phyloP scores from a whole-genome alignment of 2,888 invertebrate genomes.

The Ganaspis brasiliensis region DNA sequence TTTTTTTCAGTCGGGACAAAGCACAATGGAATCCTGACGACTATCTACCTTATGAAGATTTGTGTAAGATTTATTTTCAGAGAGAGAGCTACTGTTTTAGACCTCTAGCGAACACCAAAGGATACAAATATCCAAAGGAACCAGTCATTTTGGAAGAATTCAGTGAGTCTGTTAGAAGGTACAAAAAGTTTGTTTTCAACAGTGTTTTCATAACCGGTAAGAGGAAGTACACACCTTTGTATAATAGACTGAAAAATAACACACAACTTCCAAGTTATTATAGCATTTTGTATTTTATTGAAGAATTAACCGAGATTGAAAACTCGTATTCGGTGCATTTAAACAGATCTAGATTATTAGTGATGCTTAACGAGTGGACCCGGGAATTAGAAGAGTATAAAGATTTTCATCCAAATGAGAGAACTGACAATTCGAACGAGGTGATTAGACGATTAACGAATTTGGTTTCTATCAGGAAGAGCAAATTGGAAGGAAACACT shows the following conservation, averaged over 20 bases:
- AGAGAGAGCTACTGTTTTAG: no score
- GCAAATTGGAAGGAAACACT: no score
- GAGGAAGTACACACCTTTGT: neutral
- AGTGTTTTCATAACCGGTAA: neutral
- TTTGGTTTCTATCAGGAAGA: no score
- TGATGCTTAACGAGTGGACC: neutral
- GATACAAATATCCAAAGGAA: no score
- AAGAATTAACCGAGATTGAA: neutral
- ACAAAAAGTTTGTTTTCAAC: no score
- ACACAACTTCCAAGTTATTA: neutral
- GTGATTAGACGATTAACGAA: neutral
- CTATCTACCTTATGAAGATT: no score
- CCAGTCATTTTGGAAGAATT: no score
- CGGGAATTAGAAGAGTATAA: neutral
- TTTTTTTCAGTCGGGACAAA: no score
- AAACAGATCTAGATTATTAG: neutral
- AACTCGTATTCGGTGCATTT: neutral
- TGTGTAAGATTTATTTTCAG: no score
- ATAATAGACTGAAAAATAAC: neutral
- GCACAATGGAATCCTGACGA: no score
- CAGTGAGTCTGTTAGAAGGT: no score
- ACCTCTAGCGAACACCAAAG: no score
- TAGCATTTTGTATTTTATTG: neutral
- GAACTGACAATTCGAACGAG: neutral
- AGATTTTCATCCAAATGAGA: neutral